Base-by-base conservation (phyloP, 2,888 invertebrate species). In the Glyphotaelius pellucidus region DNA sequence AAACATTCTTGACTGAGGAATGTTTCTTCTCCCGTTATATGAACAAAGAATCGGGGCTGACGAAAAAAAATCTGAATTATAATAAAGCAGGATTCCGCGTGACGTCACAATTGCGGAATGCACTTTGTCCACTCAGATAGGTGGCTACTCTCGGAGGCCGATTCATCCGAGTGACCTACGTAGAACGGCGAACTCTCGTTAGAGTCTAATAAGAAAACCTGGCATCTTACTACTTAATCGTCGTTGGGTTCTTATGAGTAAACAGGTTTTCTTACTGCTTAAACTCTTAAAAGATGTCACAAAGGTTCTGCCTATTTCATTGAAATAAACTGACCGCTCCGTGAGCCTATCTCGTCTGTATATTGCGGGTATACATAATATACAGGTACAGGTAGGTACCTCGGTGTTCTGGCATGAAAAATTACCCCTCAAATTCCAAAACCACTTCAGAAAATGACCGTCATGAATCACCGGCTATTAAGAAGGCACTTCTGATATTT, bases 401-500 rank as follows among this genome's bases (percentile, higher is more conserved):
- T 83, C 83, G 35, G 31, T 35, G 12, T 35, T 67, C 79, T 67
- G 88, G 14, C 79, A 88, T 79, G 88, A 88, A 79, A 88, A 88
- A 88, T 88, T 88, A 67, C 88, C 87, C 79, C 35, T 79, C 88
- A 88, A 35, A 67, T 88, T 88, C 79, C 79, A 88, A 88, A 88
- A 88, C 79, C 88, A 88, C 88, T 88, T 88, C 79, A 31, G 88
- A 88, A 88, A 88, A 88, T 88, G 88, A 88, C 52, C 52, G 79
- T 30, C 88, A 88, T 88, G 88, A 88, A 88, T 88, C 88, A 67
- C 79, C 25, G 31, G 79, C 38, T 79, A 88, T 67, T 79, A 86
- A 52, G 38, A 85, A 67, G 52, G 88, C 88, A 79, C 88, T 67
- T 31, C 79, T 67, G 79, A 88, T 88, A 31, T 88, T 30, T 88